A percentile compares a stretch with the other conserved stretches of the same genome.
These are phyloP conservation scores for Acronicta alni DNA, from an alignment of 2,888 invertebrate species.

Conservation along the genomic window DNA sequence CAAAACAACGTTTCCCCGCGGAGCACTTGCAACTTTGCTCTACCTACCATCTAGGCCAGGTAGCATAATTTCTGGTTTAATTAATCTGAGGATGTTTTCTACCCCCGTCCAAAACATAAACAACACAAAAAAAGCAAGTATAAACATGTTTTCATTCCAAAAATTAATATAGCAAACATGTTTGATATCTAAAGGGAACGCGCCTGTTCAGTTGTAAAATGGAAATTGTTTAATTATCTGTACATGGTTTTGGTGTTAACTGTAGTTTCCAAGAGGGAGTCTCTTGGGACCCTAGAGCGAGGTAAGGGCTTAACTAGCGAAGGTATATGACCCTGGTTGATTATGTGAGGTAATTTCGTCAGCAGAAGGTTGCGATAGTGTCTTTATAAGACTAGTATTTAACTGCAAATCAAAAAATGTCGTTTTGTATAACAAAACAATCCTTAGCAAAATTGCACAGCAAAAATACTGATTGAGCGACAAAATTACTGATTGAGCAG, in stretches of 20 bases:
- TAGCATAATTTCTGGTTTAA: not conserved
- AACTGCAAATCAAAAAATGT: too few species aligned
- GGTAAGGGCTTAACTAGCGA: not conserved
- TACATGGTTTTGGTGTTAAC: constrained; percentile 56
- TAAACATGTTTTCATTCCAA: constrained; percentile 10
- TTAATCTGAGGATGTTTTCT: not conserved
- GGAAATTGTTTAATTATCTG: constrained; percentile 64
- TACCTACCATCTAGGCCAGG: too few species aligned
- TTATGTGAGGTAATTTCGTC: constrained; percentile 12
- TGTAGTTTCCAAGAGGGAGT: constrained; percentile 52
- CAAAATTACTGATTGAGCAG: too few species aligned
- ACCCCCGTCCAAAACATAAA: not conserved
- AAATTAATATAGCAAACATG: constrained; percentile 1
- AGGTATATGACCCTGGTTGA: constrained; percentile 9
- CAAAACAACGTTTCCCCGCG: too few species aligned
- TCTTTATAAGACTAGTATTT: too few species aligned
- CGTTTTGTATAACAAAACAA: too few species aligned
- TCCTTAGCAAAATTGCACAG: too few species aligned
- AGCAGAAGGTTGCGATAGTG: too few species aligned
- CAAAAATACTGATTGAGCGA: too few species aligned
- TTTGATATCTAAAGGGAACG: constrained; percentile 12
- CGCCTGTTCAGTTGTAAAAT: constrained; percentile 43
- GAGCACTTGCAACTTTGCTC: too few species aligned
- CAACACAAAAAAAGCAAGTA: constrained; percentile 1
- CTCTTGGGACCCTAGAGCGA: constrained; percentile 11